Evolutionary conservation across 92 coral and sea anemone genomes (phyloP), one percentile per base, ranked within the genome.

Genomic region (Montipora capitata): DNA sequence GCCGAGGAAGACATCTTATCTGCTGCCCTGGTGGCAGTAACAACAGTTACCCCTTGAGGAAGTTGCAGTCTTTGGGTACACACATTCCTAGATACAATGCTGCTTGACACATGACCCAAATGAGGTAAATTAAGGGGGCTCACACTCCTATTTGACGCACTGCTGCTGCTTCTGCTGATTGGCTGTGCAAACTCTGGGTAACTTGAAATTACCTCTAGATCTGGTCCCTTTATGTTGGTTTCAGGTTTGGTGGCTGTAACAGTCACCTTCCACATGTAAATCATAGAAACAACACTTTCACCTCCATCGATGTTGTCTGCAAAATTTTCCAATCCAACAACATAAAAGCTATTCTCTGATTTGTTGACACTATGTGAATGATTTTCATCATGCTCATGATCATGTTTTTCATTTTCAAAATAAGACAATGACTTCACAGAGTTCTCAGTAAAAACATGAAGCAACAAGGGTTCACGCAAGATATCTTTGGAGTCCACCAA

Each of bases 1-100:
- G 99, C 95, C 4, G 98, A 94, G 67, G 99, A 94, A 35, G 99
- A 97, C 97, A 97, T 94, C 90, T 96, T 97, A 84, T 97, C 96
- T n/a, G 98, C 98, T n/a, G 99, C 98, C 57, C 98, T 78, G 12
- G 99, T 96, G 16, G 99, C 99, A 17, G 98, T 94, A 64, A 94
- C 87, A 66, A 97, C 95, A 57, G 62, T 80, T 17, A 93, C 96
- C 42, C 94, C 97, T 1, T 87, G 56, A 3, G 99, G 99, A 0
- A 97, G 98, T 35, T 95, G 94, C 56, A 97, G 89, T 65, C 86
- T 75, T 68, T 91, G 95, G 7, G 89, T 63, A 89, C 98, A 93
- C 40, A 95, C 96, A 61, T 89, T 91, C 78, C 76, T 90, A 0
- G 98, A 91, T 14, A 58, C 88, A 54, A 95, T 94, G 11, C 94